Evolutionary conservation across 1,140 invertebrate species (phyloP), one percentile per base, ranked within the genome.

Genomic region (Euglossa dilemma): DNA sequence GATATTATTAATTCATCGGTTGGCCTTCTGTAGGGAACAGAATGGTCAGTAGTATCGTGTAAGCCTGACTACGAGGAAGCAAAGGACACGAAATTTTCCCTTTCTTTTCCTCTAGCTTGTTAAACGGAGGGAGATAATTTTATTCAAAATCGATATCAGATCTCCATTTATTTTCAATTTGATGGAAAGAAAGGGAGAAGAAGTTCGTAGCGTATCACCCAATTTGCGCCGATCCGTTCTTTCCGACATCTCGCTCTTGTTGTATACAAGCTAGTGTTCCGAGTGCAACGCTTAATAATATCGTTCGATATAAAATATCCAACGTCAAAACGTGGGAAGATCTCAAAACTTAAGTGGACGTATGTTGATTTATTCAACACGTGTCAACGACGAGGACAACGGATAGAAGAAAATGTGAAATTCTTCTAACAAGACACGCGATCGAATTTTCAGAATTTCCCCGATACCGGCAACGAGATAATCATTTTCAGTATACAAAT

Each of bases 171-270:
- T 87, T 78, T 74, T 45, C 69, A n/a, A 80, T 25, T 28, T 12
- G 28, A 56, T 28, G 28, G 47, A 57, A 67, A 63, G 25, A 25
- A n/a, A 71, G 47, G 69, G n/a, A 20, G 20, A 23, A 70, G 56
- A 12, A 0, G 47, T 50, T 69, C 28, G 61, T 6, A 47, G 80
- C 47, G 36, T 59, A 61, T 64, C 73, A 45, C 18, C 84, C 84
- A 88, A 88, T 86, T 88, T 86, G 76, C 50, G 69, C 45, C 66
- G 52, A 59, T 47, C 70, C 78, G 63, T 69, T 57, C 69, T 45
- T 70, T 43, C 52, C 25, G 61, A 12, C 36, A 25, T 50, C 54
- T 57, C 6, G n/a, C 45, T 81, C 18, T 73, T 43, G 78, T 72
- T 81, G 75, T 76, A 76, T 69, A 73, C 43, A 14, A 36, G 47